phyloP scores from a whole-genome alignment of 2,113 vertebrate species.

The Elachura formosa region DNA sequence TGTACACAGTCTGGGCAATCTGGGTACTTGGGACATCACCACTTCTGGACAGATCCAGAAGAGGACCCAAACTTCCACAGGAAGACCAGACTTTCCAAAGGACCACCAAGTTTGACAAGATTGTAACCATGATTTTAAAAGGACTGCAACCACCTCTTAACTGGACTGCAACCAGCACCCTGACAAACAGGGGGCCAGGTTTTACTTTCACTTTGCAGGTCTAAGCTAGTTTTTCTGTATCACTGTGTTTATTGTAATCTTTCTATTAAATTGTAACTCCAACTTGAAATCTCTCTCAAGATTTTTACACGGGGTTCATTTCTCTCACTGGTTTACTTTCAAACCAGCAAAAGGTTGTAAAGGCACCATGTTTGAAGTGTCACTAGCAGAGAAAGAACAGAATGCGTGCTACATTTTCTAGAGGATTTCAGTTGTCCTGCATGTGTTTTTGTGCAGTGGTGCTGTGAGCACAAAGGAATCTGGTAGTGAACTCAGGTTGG shows the following conservation, averaged over 20 bases:
- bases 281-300: neutral
- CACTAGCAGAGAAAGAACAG: neutral
- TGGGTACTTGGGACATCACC: neutral
- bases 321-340: neutral
- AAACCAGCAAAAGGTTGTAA: neutral
- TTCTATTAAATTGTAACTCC: neutral
- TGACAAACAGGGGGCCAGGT: neutral
- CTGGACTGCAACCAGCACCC: neutral
- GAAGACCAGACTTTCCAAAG: neutral
- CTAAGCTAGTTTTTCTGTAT: neutral
- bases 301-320: neutral
- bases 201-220: neutral
- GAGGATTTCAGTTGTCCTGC: neutral
- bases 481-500: neutral
- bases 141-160: neutral
- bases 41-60: neutral
- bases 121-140: neutral
- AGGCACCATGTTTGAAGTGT: rapidly evolving
- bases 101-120: neutral
- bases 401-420: rapidly evolving
- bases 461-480: neutral
- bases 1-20: rapidly evolving
- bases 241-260: neutral
- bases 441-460: too few relatives aligned
- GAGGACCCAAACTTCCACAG: neutral